Evolutionary conservation across 2,888 invertebrate genomes (phyloP), one percentile per base, ranked within the genome.

Genomic region (Axea sp.): DNA sequence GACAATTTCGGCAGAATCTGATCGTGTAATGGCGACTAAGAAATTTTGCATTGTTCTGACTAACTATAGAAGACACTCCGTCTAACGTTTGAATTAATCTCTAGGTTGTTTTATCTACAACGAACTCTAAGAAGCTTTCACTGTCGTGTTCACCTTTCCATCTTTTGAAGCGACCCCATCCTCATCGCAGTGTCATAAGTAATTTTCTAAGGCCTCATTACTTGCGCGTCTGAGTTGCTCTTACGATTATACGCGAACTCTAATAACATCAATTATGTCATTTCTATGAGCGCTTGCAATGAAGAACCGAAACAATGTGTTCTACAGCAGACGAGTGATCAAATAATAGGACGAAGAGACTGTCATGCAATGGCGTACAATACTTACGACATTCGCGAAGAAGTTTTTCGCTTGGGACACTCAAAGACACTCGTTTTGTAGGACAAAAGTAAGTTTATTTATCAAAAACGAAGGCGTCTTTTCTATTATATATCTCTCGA

Each of bases 221-320:
- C 76, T 76, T 75, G 74, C 62, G 14, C 76, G 80, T 73, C 79
- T 81, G 81, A 77, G 79, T 80, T 81, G 77, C 77, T 77, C 39
- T 47, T 14, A 65, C 67, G 59, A 68, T 73, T 64, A 69, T 81
- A 84, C 81, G 74, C 81, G 80, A 83, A 81, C 78, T 80, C 78
- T 84, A 86, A 86, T 85, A 84, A 84, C 79, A 80, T 85, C 83
- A 84, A 85, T 86, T 85, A 86, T 83, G 82, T 82, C 80, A 81
- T 86, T 82, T 81, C 81, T 76, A 39, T 67, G 45, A 28, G 30
- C 81, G 82, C 82, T 83, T 76, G 77, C 77, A 75, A 82, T 76
- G 80, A 78, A 67, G 74, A 45, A 47, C 71, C 30, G 49, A 76
- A 76, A 82, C 82, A 83, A 81, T 82, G 57, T 75, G 80, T 81